Evolutionary conservation across 1,140 invertebrate species (phyloP), one percentile per base, ranked within the genome.

Genomic region (Teleopsis dalmanni): DNA sequence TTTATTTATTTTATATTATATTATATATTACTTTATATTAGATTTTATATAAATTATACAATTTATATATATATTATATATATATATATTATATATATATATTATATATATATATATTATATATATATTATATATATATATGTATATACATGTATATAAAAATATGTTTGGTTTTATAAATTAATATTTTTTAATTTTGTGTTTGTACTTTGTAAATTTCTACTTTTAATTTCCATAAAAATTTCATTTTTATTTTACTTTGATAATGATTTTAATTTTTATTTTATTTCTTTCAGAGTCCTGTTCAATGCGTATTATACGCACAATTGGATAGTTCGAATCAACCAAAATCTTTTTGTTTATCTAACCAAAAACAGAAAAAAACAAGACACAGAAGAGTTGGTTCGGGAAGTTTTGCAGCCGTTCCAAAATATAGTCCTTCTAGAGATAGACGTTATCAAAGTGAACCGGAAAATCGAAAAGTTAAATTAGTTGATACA

Each of bases 241-340:
- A n/a, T n/a, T 10, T 19, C 16, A 11, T 27, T 4, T 27, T 19
- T 42, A n/a, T 25, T n/a, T 25, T 22, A 7, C 8, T 36, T 18
- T n/a, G 3, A 37, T 7, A 8, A 36, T 4, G 19, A 40, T 13
- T 27, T 27, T 21, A 26, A 23, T 40, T 48, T 29, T 23, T 36
- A 40, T 31, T 31, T 23, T 11, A 4, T 1, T 13, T 14, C 34
- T 21, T 6, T 46, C 41, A 77, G 66, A 76, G 70, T 56, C 77
- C 78, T 3, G 58, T 75, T 0, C 82, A 80, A 62, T 74, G 78
- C 4, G 74, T 75, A 9, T 57, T 81, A 3, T 82, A 78, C 53
- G 76, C 79, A 8, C 78, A 82, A 56, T 50, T 83, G 16, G 81
- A 81, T 51, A 70, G 75, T 48, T 70, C 72, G 54, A 65, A 74